Evolutionary conservation across 2,797 vertebrate species (phyloP), one percentile per base, ranked within the genome.

Genomic region (Acrossocheilus wenchowensis): DNA sequence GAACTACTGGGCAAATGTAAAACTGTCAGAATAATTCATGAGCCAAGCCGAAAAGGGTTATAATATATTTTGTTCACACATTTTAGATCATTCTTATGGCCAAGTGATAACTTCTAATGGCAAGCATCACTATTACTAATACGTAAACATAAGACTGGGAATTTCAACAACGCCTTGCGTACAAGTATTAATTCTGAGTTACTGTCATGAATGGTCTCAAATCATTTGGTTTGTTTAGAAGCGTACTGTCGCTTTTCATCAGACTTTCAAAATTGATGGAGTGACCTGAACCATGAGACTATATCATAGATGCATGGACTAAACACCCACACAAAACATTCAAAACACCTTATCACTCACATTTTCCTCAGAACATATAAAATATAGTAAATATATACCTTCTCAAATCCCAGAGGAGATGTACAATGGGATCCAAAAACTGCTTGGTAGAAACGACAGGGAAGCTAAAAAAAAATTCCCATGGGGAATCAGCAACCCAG

Each of bases 391-490:
- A 54, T 3, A 48, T 74, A 66, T 68, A 45, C 73, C 60, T 36
- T 57, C 19, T 81, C 71, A 14, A n/a, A 43, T 82, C 72, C 34
- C 68, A 23, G 41, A 14, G 41, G 69, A 66, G 45, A 84, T 52
- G 69, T 83, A 66, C 69, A 84, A 15, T 43, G 48, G 77, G 43
- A 73, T 66, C 8, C 60, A 39, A 85, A 57, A 52, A 78, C 43
- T 78, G 39, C 72, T 88, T 36, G 5, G 69, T 57, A 36, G 45
- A 41, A 50, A 52, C 64, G 64, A 41, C 17, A 15, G 5, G 43
- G 57, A 93, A 93, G 92, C 93, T 50, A 12, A 93, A 89, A 81
- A 89, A 80, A 89, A 83, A 83, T 52, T 79, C 91, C 91, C 90
- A 77, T 86, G 81, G 90, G 93, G 90, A 93, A 87, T 92, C 86